These are phyloP conservation scores for Platyrinchus mystaceus DNA, from an alignment of 2,797 vertebrate species.

Conservation along the genomic window DNA sequence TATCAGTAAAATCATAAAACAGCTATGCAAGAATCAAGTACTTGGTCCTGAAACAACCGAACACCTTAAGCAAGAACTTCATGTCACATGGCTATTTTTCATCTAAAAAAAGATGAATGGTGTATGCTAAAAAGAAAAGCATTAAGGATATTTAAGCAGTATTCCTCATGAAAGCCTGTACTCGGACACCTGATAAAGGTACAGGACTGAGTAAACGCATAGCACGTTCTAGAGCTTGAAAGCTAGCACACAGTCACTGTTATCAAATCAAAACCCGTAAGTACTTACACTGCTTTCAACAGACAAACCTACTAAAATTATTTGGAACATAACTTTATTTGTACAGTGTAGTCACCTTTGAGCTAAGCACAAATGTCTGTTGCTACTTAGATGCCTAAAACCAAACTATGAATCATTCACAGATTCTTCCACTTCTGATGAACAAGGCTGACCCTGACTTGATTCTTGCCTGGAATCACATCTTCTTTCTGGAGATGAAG, in stretches of 20 bases:
- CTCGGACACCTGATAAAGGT: not conserved
- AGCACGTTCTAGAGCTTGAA: not conserved
- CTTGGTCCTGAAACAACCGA: not conserved
- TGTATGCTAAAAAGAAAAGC: not conserved
- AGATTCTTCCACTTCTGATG: not conserved
- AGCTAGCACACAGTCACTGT: not conserved
- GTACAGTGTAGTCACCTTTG: not conserved
- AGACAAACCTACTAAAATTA: not conserved
- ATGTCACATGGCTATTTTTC: not conserved
- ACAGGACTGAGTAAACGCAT: not conserved
- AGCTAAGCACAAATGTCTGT: not conserved
- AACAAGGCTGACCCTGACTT: not conserved
- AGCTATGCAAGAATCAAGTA: not conserved
- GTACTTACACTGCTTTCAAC: not conserved
- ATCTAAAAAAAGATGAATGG: not conserved
- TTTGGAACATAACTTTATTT: not conserved
- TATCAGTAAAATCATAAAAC: not conserved
- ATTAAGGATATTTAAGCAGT: not conserved
- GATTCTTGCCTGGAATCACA: not conserved
- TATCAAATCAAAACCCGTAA: not conserved
- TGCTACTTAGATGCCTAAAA: not conserved
- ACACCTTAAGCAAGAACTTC: not conserved
- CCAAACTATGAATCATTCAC: not conserved
- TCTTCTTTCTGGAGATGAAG: not conserved
- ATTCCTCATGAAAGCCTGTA: not conserved